Evolutionary conservation across 2,797 vertebrate genomes (phyloP), one percentile per base, ranked within the genome.

Genomic region (Acanthiza pusilla): DNA sequence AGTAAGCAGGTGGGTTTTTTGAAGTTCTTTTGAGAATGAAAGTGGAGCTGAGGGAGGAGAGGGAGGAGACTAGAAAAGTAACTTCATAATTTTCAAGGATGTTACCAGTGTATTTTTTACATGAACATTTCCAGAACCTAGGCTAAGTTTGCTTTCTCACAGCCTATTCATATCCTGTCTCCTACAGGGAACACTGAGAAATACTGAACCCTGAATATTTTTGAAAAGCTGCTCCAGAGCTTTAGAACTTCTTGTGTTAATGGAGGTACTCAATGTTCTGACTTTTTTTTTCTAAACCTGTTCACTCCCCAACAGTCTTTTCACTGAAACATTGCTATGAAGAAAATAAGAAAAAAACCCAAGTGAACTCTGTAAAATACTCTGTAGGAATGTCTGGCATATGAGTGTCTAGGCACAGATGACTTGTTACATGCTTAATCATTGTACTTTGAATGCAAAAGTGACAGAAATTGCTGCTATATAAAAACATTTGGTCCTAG

Each of bases 111-210:
- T 81, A 75, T 91, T 83, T 92, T 91, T 58, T 42, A 21, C 32
- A 72, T 87, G 51, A 65, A 57, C 29, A 45, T 92, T 65, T 94
- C 65, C 54, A 89, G 62, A 90, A 81, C 45, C 72, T 89, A 85
- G 80, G 42, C 30, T 96, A 85, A 54, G 45, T 47, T 79, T 70
- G 19, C 70, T 82, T 51, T 57, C 60, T 93, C 78, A 73, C 54
- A 86, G 61, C 27, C 66, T 92, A 47, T 85, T 92, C 61, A 42
- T 88, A 93, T 91, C 61, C 83, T 93, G 62, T 88, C 71, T 87
- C 48, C 85, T 61, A 74, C 57, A 62, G 85, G 36, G 60, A 93
- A 65, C 26, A 40, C 8, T 75, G 38, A 91, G 57, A 85, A 93
- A 90, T 68, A 66, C 54, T 30, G 23, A 96, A 82, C 50, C 36